Percentiles rank a stretch among this genome's conserved stretches.
phyloP scores from a whole-genome alignment of 1,140 invertebrate genomes.

The Neotoxoptera formosana region DNA sequence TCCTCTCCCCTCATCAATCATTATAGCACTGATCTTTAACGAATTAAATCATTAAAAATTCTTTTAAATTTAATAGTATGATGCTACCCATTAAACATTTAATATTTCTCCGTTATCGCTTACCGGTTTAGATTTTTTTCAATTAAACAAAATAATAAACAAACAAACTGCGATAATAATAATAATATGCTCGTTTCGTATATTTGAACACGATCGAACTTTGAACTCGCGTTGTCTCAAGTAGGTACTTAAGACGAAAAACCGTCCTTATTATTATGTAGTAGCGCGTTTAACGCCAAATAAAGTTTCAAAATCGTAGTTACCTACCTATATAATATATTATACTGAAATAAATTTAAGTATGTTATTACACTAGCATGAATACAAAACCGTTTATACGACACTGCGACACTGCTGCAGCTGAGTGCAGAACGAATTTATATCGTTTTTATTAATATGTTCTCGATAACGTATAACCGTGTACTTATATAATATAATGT shows the following conservation, averaged over 20 bases:
- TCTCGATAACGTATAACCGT: neutral
- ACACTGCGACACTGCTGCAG: neutral
- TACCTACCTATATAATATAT: no score
- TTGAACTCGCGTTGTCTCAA: neutral
- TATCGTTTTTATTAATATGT: neutral
- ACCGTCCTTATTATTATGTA: neutral
- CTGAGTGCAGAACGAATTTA: neutral
- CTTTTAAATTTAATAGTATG: neutral
- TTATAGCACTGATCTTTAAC: no score
- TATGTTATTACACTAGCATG: neutral
- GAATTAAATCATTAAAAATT: no score
- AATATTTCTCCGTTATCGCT: neutral
- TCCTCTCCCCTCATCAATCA: no score
- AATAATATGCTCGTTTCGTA: neutral
- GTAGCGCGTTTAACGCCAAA: neutral
- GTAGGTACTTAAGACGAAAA: neutral
- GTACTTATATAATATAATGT: neutral
- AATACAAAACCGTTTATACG: neutral
- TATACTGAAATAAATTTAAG: no score
- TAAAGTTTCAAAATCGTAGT: no score
- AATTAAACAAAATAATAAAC: neutral
- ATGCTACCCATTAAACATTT: neutral
- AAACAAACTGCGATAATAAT: neutral
- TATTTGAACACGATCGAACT: neutral
- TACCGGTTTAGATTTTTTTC: neutral